Percentiles rank a stretch among this genome's conserved stretches.
These are phyloP conservation scores for Lordiphosa stackelbergi DNA, from an alignment of 1,140 invertebrate species.

Conservation along the genomic window DNA sequence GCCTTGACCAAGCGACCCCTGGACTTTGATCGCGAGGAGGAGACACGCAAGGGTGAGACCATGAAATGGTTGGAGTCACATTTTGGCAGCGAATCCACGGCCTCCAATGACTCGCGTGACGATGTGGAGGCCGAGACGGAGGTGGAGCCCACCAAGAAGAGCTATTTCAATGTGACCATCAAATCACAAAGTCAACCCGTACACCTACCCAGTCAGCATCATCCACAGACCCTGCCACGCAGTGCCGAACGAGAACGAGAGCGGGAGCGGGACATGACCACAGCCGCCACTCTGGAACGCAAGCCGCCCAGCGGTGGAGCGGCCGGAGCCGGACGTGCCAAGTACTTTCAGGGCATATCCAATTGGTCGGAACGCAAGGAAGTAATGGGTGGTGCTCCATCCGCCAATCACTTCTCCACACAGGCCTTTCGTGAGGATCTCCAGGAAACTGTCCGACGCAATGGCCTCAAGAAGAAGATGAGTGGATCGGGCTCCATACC, in stretches of 20 bases:
- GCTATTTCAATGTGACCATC: slow-evolving; percentile 87
- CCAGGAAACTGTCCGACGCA: slow-evolving; percentile 71
- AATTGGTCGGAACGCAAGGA: slow-evolving; percentile 86
- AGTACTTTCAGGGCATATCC: slow-evolving; percentile 84
- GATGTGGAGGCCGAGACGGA: slow-evolving; percentile 77
- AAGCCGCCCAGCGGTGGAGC: slow-evolving; percentile 25
- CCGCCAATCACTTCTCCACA: slow-evolving; percentile 63
- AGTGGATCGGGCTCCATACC: slow-evolving; percentile 13
- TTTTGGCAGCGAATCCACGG: slow-evolving; percentile 90
- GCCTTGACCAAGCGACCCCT: slow-evolving; percentile 87
- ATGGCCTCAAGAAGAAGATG: slow-evolving; percentile 52
- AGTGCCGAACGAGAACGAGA: slow-evolving; percentile 38
- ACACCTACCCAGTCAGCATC: slow-evolving; percentile 17
- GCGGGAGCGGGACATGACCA: slow-evolving; percentile 7
- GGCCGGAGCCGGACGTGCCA: slow-evolving; percentile 51
- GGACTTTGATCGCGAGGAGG: slow-evolving; percentile 91
- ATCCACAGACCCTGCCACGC: slow-evolving; percentile 46
- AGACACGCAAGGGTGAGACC: slow-evolving; percentile 91
- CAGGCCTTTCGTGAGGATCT: slow-evolving; percentile 76
- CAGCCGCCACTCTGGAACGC: slow-evolving; percentile 40
- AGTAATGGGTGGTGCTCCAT: slow-evolving; percentile 12
- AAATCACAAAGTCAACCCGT: slow-evolving; percentile 81
- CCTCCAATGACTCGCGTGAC: slow-evolving; percentile 83
- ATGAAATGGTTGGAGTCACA: slow-evolving; percentile 93
- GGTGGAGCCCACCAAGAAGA: slow-evolving; percentile 82